Evolutionary conservation across 2,888 invertebrate species (phyloP).

Genomic region (Aricia artaxerxes): DNA sequence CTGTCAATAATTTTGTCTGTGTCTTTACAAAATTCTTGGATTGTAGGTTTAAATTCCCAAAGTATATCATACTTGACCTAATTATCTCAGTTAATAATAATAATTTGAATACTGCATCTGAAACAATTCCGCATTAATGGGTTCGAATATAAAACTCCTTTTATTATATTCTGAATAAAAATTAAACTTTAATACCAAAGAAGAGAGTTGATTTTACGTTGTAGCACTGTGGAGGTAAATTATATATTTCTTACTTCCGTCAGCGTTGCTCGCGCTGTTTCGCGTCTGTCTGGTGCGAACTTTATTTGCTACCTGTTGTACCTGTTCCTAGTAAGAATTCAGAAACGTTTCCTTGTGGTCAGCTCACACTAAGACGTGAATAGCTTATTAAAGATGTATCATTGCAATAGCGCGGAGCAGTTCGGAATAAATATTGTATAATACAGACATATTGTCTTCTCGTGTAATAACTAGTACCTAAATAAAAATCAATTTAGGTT

Average conservation of each 20-base stretch:
- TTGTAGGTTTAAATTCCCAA: no score
- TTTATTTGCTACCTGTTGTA: slow-evolving; percentile 31
- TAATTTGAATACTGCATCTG: background rate
- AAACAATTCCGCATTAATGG: background rate
- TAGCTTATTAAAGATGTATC: background rate
- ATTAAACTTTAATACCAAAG: background rate
- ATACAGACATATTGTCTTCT: no score
- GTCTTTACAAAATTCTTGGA: no score
- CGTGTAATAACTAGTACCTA: no score
- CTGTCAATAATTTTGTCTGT: no score
- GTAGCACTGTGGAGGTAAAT: background rate
- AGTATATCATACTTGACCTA: no score
- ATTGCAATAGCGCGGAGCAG: no score
- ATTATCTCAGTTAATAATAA: background rate
- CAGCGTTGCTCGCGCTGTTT: slow-evolving; percentile 7
- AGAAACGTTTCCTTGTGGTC: background rate
- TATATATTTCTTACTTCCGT: slow-evolving; percentile 26
- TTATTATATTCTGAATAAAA: background rate
- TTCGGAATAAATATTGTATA: no score
- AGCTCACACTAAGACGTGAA: background rate
- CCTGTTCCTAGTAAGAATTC: slow-evolving; percentile 8
- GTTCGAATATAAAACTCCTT: background rate
- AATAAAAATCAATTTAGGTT: no score
- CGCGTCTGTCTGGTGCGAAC: background rate
- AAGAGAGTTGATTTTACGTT: background rate